Conservation (phyloP, 2,113 vertebrate genomes). For the Calidris pugnax region DNA sequence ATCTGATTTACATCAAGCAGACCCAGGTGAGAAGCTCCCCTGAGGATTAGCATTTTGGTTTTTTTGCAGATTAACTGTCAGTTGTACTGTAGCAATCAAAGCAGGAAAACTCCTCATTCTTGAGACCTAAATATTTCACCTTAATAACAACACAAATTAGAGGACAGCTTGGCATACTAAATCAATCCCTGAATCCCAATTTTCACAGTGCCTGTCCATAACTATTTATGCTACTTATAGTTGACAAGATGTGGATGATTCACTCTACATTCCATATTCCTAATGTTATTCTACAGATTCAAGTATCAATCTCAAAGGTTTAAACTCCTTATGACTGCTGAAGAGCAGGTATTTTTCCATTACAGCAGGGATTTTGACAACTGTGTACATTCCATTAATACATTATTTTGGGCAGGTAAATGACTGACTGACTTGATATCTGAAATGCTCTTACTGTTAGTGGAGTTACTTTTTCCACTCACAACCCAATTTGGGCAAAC, state of each 20-base stretch:
- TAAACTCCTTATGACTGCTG: background rate
- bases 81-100: background rate
- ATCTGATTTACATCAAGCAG: background rate
- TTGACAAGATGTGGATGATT: background rate
- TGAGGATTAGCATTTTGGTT: background rate
- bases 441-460: background rate
- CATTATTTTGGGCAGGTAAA: background rate
- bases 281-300: background rate
- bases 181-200: background rate
- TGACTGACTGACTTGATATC: background rate
- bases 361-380: background rate
- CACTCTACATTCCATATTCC: background rate
- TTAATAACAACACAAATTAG: background rate
- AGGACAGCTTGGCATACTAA: background rate
- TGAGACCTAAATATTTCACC: conserved; percentile 31
- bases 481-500: background rate
- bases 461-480: background rate
- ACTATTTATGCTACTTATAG: background rate
- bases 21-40: background rate
- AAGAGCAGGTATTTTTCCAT: background rate
- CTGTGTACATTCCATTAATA: background rate
- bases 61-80: background rate
- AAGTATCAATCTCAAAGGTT: background rate
- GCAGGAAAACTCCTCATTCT: background rate
- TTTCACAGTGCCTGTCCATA: background rate